Evolutionary conservation across 2,888 invertebrate species (phyloP).

Genomic region (Clostera curtula): DNA sequence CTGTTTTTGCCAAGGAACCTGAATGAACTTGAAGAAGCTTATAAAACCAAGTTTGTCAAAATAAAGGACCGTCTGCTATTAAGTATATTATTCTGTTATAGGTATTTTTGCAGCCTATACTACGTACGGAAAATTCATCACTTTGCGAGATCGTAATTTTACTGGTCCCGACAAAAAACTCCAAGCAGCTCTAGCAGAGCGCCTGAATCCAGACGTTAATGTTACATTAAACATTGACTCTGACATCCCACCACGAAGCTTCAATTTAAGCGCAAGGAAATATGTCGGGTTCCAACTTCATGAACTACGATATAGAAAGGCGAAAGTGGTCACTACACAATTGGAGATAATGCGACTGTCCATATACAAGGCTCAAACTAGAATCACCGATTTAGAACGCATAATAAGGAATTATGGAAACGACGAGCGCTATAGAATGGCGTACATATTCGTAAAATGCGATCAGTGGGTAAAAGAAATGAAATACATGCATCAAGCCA

Average conservation of each 20-base stretch:
- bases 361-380: slow-evolving; percentile 27
- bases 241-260: no score
- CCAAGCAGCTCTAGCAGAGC: slow-evolving; percentile 6
- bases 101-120: no score
- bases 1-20: no score
- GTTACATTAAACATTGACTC: no score
- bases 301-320: no score
- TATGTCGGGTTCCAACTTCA: no score
- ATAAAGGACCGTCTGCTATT: no score
- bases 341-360: slow-evolving; percentile 29
- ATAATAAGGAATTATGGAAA: slow-evolving; percentile 11
- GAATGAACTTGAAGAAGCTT: no score
- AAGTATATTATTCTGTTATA: no score
- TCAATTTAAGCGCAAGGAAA: no score
- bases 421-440: slow-evolving; percentile 21
- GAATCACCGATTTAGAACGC: slow-evolving; percentile 16
- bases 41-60: no score
- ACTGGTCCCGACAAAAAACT: slow-evolving; percentile 17
- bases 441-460: slow-evolving; percentile 24
- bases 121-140: slow-evolving; percentile 10
- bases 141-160: slow-evolving; percentile 14
- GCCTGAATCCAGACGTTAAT: slow-evolving; percentile 5
- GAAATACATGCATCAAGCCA: slow-evolving; percentile 11
- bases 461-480: slow-evolving; percentile 24
- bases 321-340: slow-evolving; percentile 7